Evolutionary conservation across 1,140 invertebrate genomes (phyloP).

Genomic region (Agrypnia vestita): DNA sequence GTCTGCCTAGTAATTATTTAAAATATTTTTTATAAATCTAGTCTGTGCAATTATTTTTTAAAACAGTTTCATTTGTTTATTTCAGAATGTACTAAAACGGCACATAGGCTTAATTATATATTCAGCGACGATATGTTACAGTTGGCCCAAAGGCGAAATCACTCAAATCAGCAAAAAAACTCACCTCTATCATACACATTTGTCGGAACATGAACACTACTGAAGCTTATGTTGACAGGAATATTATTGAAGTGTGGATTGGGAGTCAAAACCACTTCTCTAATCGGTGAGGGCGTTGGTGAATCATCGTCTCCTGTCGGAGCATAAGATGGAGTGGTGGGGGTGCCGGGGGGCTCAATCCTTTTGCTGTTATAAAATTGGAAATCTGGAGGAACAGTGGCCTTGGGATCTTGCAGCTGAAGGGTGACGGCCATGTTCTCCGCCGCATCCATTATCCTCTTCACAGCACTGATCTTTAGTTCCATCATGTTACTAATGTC

Average conservation of each 20-base stretch:
- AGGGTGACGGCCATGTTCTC: slow-evolving; percentile 80
- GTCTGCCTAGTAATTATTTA: no score
- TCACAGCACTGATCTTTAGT: slow-evolving; percentile 87
- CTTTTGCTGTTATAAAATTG: slow-evolving; percentile 84
- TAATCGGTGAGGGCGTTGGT: slow-evolving; percentile 71
- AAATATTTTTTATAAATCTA: no score
- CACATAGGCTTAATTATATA: no score
- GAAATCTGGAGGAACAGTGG: slow-evolving; percentile 77
- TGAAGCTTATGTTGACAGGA: slow-evolving; percentile 87
- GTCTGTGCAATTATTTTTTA: no score
- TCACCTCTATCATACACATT: slow-evolving; percentile 95
- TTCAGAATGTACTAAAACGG: no score
- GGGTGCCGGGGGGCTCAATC: slow-evolving; percentile 72
- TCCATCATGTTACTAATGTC: slow-evolving; percentile 89
- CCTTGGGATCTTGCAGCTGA: slow-evolving; percentile 68
- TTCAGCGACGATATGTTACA: no score
- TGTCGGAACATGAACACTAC: slow-evolving; percentile 95
- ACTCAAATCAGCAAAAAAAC: no score
- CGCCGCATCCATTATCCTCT: slow-evolving; percentile 87
- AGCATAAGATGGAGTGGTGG: slow-evolving; percentile 70
- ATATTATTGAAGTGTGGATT: slow-evolving; percentile 87
- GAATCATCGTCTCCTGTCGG: slow-evolving; percentile 73
- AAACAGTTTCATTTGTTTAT: no score
- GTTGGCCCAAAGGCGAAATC: no score
- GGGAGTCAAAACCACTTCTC: slow-evolving; percentile 75